Evolutionary conservation across 2,797 vertebrate species (phyloP), one percentile per base, ranked within the genome.

Genomic region (Takifugu ocellatus): DNA sequence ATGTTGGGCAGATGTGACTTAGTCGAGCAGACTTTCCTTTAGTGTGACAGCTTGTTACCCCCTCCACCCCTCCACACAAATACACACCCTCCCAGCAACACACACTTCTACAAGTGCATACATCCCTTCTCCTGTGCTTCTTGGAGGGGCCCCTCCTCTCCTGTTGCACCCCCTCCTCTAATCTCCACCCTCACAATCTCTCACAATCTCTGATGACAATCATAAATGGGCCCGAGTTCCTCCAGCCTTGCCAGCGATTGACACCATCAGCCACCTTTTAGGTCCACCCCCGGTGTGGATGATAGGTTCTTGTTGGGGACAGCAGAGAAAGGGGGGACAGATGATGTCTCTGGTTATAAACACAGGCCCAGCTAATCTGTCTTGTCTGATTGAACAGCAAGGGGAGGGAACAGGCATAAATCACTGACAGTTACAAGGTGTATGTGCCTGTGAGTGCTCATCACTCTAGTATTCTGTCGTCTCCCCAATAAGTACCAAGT

Each of bases 201-300:
- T 29, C 57, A 24, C 0, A 5, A 17, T 82, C 82, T 72, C 84
- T 68, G 62, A 90, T 90, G 91, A 93, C 91, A 92, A 90, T 91
- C 90, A 94, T 94, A 94, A 94, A 92, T 84, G 79, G 85, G 43
- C 75, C 73, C 70, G 75, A 2, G 70, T 83, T 89, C 88, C 86
- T 89, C 83, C 85, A 83, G 83, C 68, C 79, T 77, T 58, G 62
- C 62, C 77, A 80, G 75, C 84, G 88, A 93, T 79, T 90, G 90
- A 88, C 92, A 93, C 82, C 89, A 89, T 77, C 87, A 92, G 85
- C 80, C 77, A 78, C 78, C 78, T 79, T 88, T 86, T 66, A 74
- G 58, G 67, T 78, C 78, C 79, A 42, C 81, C 85, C 71, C 65
- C 27, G 73, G 83, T 77, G 77, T 72, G 62, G 49, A 68, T 82